These are phyloP conservation scores for Campoplex nolae DNA, from an alignment of 2,888 invertebrate species.

Conservation along the genomic window DNA sequence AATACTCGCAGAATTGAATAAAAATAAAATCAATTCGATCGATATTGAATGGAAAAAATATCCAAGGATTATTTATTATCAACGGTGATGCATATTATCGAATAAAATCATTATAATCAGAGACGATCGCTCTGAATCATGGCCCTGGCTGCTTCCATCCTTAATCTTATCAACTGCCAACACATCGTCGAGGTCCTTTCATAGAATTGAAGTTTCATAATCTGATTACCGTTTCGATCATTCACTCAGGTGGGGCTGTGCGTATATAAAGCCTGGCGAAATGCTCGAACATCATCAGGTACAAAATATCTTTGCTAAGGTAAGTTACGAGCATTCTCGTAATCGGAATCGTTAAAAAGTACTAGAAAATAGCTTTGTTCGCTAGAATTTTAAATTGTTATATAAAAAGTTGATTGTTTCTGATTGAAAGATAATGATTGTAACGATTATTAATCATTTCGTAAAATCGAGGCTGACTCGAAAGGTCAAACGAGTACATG, in stretches of 20 bases:
- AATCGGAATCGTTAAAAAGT: conserved; percentile 7
- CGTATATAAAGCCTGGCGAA: conserved; percentile 21
- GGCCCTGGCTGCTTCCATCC: conserved; percentile 18
- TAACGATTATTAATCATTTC: neutral
- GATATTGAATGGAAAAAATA: neutral
- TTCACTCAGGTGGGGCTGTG: neutral
- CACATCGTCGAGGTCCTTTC: neutral
- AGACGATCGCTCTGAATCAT: conserved; percentile 4
- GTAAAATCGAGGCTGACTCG: neutral
- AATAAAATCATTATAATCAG: neutral
- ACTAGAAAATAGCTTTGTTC: neutral
- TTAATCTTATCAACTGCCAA: conserved; percentile 32
- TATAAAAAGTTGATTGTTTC: neutral
- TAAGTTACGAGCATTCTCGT: conserved; percentile 4
- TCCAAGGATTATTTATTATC: neutral
- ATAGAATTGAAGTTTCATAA: neutral
- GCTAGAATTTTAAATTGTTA: neutral
- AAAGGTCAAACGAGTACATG: neutral
- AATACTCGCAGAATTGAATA: neutral
- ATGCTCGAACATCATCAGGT: neutral
- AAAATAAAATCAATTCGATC: neutral
- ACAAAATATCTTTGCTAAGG: neutral
- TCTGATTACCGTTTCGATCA: neutral
- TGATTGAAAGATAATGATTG: neutral
- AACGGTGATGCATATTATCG: neutral